Conservation (phyloP, 2,113 vertebrate species). For the Trichechus manatus region DNA sequence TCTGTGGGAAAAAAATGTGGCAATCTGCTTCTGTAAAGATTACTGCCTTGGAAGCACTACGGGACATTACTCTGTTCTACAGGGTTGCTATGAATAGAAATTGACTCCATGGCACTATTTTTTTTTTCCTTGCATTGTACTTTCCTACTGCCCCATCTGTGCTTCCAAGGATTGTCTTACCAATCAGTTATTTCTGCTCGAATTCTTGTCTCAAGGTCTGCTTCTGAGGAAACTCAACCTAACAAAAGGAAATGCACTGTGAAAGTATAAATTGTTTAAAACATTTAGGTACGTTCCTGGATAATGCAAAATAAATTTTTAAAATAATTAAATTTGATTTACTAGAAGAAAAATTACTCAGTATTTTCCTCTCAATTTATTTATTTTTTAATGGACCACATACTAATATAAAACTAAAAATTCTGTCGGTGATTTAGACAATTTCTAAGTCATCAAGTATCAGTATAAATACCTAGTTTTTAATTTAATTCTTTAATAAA, state of each 20-base stretch:
- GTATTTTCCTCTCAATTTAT: not conserved
- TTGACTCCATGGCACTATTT: not conserved
- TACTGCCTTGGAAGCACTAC: not conserved
- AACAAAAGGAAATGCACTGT: not conserved
- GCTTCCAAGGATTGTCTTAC: not conserved
- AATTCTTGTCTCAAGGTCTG: not conserved
- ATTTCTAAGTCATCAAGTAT: not conserved
- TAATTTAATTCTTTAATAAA: conserved; percentile 4
- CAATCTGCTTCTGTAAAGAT: not conserved
- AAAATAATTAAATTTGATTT: not conserved
- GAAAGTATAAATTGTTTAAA: not conserved
- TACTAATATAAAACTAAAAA: not conserved
- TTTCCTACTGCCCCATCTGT: not conserved
- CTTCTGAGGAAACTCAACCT: not conserved
- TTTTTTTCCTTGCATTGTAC: not conserved
- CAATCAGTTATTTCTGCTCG: not conserved
- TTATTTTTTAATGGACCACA: not conserved
- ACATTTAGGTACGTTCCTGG: not conserved
- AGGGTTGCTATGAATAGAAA: not conserved
- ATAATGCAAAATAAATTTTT: not conserved
- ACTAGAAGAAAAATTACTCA: not conserved
- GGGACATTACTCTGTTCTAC: not conserved
- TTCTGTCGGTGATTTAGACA: not conserved
- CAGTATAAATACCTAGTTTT: not conserved
- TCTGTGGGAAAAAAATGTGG: not conserved